These are phyloP conservation scores for Barnardius zonarius DNA, from an alignment of 2,113 vertebrate genomes.

Conservation along the genomic window DNA sequence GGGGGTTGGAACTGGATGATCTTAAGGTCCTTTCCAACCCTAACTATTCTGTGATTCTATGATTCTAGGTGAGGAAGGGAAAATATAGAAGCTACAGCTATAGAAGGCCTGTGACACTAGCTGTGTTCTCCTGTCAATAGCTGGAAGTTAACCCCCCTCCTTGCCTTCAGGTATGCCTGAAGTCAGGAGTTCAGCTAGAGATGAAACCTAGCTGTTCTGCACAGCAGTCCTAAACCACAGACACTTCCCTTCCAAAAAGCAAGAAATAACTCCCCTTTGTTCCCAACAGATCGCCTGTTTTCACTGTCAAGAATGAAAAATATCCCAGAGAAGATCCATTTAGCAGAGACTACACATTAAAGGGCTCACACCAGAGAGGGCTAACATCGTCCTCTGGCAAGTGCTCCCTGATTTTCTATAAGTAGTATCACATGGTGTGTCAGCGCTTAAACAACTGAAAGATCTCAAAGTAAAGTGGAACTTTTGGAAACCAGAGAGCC, in stretches of 20 bases:
- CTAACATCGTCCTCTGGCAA: neutral
- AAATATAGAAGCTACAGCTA: neutral
- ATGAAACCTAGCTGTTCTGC: neutral
- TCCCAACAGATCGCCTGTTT: neutral
- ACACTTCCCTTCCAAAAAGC: neutral
- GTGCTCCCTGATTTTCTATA: neutral
- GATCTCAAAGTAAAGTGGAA: neutral
- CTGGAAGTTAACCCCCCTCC: neutral
- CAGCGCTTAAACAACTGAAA: neutral
- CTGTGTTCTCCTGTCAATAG: neutral
- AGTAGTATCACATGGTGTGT: neutral
- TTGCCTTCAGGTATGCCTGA: neutral
- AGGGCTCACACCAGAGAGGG: neutral
- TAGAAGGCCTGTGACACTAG: neutral
- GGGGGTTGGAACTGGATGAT: too few species aligned
- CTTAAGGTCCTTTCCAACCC: too few species aligned
- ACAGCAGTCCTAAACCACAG: neutral
- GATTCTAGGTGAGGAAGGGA: neutral
- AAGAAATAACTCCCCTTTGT: neutral
- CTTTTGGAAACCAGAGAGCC: neutral
- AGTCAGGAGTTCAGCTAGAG: neutral
- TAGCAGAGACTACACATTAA: neutral
- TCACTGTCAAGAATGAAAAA: constrained; percentile 21
- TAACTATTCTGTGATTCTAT: too few species aligned
- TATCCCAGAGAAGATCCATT: constrained; percentile 3